Evolutionary conservation across 2,113 vertebrate species (phyloP).

Genomic region (Cyanoderma ruficeps): DNA sequence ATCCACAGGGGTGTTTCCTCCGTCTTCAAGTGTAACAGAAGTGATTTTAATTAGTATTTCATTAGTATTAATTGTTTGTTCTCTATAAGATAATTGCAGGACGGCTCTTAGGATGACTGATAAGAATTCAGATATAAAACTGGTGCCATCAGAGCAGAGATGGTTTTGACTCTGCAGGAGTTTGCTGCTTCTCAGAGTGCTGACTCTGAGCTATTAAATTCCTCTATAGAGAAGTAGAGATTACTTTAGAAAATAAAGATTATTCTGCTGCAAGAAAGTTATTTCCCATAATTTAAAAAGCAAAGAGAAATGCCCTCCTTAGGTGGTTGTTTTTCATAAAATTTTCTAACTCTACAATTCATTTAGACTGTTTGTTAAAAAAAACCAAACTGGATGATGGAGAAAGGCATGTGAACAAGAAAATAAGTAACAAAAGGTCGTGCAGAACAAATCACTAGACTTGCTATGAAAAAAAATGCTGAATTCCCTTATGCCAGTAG

Average conservation of each 20-base stretch:
- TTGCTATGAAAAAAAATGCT: background rate
- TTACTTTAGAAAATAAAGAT: background rate
- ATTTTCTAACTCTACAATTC: background rate
- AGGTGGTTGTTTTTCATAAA: background rate
- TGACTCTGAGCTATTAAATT: background rate
- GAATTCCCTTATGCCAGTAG: background rate
- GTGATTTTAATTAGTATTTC: constrained; percentile 34
- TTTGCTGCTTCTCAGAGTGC: background rate
- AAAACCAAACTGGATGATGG: background rate
- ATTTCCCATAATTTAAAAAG: background rate
- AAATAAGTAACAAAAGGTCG: background rate
- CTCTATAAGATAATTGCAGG: background rate
- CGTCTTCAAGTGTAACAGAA: background rate
- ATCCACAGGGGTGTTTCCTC: background rate
- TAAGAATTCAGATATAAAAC: constrained; percentile 25
- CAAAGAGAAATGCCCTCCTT: background rate
- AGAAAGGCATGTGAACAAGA: background rate
- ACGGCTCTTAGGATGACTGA: constrained; percentile 3
- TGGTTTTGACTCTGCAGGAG: background rate
- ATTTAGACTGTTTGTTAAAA: background rate
- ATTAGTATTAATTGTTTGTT: background rate
- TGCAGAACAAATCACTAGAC: background rate
- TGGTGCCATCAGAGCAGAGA: background rate
- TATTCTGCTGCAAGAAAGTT: background rate
- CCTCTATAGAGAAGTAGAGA: background rate